Evolutionary conservation across 1,140 invertebrate species (phyloP), one percentile per base, ranked within the genome.

Genomic region (Orchesella cincta): DNA sequence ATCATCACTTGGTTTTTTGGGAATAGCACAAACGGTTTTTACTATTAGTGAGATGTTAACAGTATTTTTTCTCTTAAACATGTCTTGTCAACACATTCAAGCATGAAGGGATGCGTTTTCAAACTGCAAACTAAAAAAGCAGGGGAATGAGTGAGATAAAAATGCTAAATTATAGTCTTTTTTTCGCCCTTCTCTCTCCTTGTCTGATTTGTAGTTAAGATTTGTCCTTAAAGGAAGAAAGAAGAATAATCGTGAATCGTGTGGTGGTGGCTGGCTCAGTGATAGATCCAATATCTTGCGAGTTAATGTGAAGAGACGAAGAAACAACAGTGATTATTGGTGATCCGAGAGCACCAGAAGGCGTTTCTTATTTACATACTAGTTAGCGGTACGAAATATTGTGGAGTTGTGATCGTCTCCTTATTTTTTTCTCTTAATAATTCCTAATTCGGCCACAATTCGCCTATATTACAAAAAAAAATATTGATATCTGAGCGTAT

Each of bases 161-260:
- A 2, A 12, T 67, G 62, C 62, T 67, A 67, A 67, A 67, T 67
- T 67, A 67, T 67, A 67, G 62, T 67, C 26, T 67, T 67, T n/a
- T n/a, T 67, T 67, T 67, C 62, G 31, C 62, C 62, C 62, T 67
- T 67, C 62, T 67, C 39, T 46, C 31, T 67, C n/a, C 62, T 67
- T 67, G 62, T 67, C 62, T 67, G 62, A 67, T 67, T 67, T 67
- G 62, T 67, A 67, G 28, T 67, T 67, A 31, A 67, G 62, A 67
- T 67, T 67, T 67, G 62, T 67, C 62, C 33, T 67, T 67, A 67
- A 67, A 67, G 62, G 62, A 67, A 67, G 31, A 67, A 67, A 29
- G 31, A 67, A 29, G 26, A 31, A 67, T 31, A 67, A 67, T 67
- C 62, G 62, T 67, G 62, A 67, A 67, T 67, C 62, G 62, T 67